These are phyloP conservation scores for Strix uralensis DNA, from an alignment of 2,113 vertebrate genomes.

Conservation along the genomic window DNA sequence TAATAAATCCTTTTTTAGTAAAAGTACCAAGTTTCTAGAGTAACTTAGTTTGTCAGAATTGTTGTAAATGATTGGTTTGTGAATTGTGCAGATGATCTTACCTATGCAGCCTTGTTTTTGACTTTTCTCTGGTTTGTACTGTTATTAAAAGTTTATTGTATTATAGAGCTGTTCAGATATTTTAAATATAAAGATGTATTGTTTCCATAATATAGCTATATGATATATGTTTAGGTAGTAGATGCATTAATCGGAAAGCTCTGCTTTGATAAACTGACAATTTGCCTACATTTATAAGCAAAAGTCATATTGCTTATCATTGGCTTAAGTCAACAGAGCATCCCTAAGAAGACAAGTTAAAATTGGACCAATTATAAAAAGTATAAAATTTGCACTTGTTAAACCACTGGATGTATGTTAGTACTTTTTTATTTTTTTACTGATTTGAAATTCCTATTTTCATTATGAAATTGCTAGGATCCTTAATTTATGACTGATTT, in stretches of 20 bases:
- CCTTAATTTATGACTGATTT: conserved; percentile 87
- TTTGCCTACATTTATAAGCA: conserved; percentile 83
- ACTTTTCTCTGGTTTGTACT: conserved; percentile 85
- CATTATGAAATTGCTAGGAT: conserved; percentile 84
- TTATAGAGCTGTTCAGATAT: conserved; percentile 91
- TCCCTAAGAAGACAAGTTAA: conserved; percentile 71
- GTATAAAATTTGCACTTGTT: conserved; percentile 85
- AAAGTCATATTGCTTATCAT: conserved; percentile 71
- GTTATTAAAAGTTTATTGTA: conserved; percentile 91
- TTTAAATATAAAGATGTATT: conserved; percentile 87
- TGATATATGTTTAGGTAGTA: conserved; percentile 88
- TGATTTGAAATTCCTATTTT: conserved; percentile 74
- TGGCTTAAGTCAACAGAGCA: conserved; percentile 73
- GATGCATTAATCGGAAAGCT: conserved; percentile 84
- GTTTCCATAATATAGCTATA: conserved; percentile 85
- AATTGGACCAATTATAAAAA: conserved; percentile 84
- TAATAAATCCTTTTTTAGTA: conserved; percentile 69
- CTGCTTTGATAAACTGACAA: conserved; percentile 89
- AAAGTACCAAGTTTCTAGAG: conserved; percentile 75
- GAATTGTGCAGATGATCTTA: conserved; percentile 85
- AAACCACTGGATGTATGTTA: conserved; percentile 77
- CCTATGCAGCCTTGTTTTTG: conserved; percentile 93
- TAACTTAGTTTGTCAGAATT: conserved; percentile 71
- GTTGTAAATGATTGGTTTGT: conserved; percentile 82
- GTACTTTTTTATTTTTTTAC: conserved; percentile 62